These are phyloP conservation scores for Cheilosia soror DNA, from an alignment of 2,888 invertebrate genomes.

Conservation along the genomic window DNA sequence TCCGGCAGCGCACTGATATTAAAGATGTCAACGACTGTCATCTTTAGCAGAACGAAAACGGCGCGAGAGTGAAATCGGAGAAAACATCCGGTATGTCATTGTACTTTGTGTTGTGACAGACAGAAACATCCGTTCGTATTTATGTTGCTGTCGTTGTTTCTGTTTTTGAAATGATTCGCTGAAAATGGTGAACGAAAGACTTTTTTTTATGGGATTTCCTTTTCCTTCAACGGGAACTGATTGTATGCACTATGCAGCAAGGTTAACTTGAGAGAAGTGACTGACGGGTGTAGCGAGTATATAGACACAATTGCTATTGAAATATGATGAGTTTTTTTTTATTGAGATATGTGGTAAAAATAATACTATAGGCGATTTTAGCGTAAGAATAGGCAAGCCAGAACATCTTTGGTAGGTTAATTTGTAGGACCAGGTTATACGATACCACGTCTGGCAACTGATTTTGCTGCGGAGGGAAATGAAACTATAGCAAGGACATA, in stretches of 20 bases:
- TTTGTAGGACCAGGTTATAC: too few species aligned
- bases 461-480: too few species aligned
- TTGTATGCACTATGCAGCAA: neutral
- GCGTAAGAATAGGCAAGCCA: too few species aligned
- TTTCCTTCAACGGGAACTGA: neutral
- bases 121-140: constrained; percentile 26
- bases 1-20: constrained; percentile 30
- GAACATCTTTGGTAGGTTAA: too few species aligned
- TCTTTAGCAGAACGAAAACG: constrained; percentile 26
- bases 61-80: neutral
- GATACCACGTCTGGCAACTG: too few species aligned
- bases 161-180: neutral
- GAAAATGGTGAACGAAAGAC: constrained; percentile 1
- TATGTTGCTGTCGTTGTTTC: neutral
- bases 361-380: too few species aligned
- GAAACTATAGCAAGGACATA: too few species aligned
- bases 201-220: neutral
- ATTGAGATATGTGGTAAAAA: neutral
- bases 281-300: neutral
- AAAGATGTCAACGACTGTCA: constrained; percentile 43
- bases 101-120: constrained; percentile 42
- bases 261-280: neutral
- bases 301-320: neutral
- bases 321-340: neutral
- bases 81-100: constrained; percentile 56